Base-by-base conservation (phyloP, 30 jellyfish, hydroid and myxozoan species). In the Chironex yamaguchii region DNA sequence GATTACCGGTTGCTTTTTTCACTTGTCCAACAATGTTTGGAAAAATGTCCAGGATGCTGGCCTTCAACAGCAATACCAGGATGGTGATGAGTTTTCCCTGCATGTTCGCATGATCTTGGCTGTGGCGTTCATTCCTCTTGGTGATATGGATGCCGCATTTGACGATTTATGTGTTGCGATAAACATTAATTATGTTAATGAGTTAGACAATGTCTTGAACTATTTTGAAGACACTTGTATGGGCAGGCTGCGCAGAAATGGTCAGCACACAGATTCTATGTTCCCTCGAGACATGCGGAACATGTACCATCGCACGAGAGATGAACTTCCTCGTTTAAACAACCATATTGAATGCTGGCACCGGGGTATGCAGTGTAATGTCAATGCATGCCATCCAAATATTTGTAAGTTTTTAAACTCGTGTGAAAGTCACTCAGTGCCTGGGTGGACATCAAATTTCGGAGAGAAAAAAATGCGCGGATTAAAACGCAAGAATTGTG, bases 281-380 rank as follows among this genome's bases (percentile, higher is more conserved):
- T 81, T 64, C 67, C 49, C 74, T 24, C 65, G 31, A 13, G 90
- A 68, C 1, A 14, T 81, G 4, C 67, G 90, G 92, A 81, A 34
- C 65, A 81, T 81, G 92, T 81, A 28, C 35, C 84, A 81, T 33
- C 33, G 92, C 14, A 81, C 86, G 21, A 0, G 67, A 20, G 32
- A 81, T 14, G 90, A 81, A 81, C 20, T 81, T 20, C 92, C 92
- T 0, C 26, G 90, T n/a, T 64, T 90, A 3, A 81, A 68, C 90
- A 81, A 81, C 51, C 13, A 64, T 70, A 42, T 81, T 27, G 92
- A 81, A 0, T 90, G 91, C 11, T 80, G 91, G 92, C 90, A 81
- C 58, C 82, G 0, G 49, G 33, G 81, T 27, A 51, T 81, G 23
- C 92, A 64, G 0, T 3, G 27, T 14, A 81, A 22, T 24, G 35